These are phyloP conservation scores for Aphidius gifuensis DNA, from an alignment of 1,140 invertebrate species.

Conservation along the genomic window DNA sequence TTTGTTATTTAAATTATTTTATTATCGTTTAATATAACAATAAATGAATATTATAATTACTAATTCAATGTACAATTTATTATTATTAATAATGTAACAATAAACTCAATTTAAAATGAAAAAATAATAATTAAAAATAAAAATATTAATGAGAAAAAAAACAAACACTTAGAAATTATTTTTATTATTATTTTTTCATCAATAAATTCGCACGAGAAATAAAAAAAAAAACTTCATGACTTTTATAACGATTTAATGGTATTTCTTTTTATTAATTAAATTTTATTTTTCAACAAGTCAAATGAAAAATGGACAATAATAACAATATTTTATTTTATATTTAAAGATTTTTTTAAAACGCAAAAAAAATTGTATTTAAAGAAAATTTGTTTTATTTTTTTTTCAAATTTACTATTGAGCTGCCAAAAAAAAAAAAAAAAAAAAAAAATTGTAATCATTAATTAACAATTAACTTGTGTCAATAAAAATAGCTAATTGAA, in stretches of 20 bases:
- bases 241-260: slow-evolving; percentile 16
- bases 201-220: not conserved
- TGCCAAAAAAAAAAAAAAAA: no score
- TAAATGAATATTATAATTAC: slow-evolving; percentile 24
- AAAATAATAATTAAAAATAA: slow-evolving; percentile 9
- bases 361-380: not conserved
- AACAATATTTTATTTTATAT: slow-evolving; percentile 9
- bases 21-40: slow-evolving; percentile 28
- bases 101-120: not conserved
- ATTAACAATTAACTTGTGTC: no score
- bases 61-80: no score
- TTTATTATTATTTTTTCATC: not conserved
- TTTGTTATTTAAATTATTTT: slow-evolving; percentile 3
- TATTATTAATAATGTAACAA: no score
- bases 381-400: not conserved
- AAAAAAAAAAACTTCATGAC: not conserved
- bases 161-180: slow-evolving; percentile 3
- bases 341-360: not conserved
- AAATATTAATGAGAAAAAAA: slow-evolving; percentile 1
- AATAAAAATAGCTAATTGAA: not conserved
- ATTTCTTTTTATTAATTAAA: not conserved
- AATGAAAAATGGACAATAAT: slow-evolving; percentile 20
- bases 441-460: no score
- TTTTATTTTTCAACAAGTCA: not conserved
- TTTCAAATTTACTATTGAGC: not conserved